phyloP scores from a whole-genome alignment of 2,888 invertebrate genomes.

The Papilio demoleus region DNA sequence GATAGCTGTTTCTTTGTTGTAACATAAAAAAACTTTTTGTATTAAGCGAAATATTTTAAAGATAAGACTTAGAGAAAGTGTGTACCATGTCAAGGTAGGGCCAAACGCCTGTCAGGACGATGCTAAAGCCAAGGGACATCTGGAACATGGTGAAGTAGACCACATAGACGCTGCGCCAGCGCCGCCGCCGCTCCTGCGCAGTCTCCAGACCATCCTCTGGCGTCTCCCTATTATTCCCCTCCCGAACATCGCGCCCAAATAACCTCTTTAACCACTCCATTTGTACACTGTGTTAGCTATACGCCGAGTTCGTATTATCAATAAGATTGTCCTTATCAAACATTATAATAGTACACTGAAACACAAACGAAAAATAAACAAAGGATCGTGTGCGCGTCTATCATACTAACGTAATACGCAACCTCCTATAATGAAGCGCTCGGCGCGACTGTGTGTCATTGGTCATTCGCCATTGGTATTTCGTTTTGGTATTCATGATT shows the following conservation, averaged over 20 bases:
- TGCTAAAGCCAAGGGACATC: constrained; percentile 94
- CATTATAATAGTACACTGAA: constrained; percentile 31
- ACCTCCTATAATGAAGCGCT: constrained; percentile 1
- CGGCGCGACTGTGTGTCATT: constrained; percentile 31
- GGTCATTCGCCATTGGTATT: constrained; percentile 11
- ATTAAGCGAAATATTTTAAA: not conserved
- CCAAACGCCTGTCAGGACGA: constrained; percentile 94
- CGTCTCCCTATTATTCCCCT: constrained; percentile 43
- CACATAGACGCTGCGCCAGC: constrained; percentile 91
- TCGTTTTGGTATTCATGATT: constrained; percentile 44
- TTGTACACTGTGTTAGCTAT: constrained; percentile 10
- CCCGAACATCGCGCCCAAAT: constrained; percentile 46
- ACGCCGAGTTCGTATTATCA: constrained; percentile 21
- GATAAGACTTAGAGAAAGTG: constrained; percentile 2
- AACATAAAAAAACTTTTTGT: not conserved
- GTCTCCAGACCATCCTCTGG: constrained; percentile 84
- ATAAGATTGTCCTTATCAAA: constrained; percentile 28
- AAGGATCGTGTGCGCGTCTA: constrained; percentile 36
- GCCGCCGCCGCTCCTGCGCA: constrained; percentile 84
- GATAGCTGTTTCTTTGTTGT: not conserved
- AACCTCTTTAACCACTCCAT: constrained; percentile 68
- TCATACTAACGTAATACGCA: constrained; percentile 30
- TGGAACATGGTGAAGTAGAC: constrained; percentile 96
- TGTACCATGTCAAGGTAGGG: constrained; percentile 93
- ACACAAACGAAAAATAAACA: constrained; percentile 49